Percentiles rank a stretch among this genome's conserved stretches.
Evolutionary conservation across 1,140 invertebrate genomes (phyloP).

Genomic region (Onthophagus taurus): DNA sequence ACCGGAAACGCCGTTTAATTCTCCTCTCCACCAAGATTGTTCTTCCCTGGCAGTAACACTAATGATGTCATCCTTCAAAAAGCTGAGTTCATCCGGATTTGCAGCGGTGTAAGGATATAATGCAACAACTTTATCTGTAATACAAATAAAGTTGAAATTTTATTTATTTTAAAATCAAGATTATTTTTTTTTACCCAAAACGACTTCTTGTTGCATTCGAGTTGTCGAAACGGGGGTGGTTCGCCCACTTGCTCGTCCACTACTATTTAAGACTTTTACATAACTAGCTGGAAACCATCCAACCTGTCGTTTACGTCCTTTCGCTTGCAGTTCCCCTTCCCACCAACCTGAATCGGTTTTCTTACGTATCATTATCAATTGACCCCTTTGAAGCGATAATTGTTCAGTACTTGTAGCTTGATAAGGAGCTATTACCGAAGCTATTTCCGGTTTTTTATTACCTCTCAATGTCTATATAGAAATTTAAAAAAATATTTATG

Average conservation of each 20-base stretch:
- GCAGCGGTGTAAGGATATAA: slow-evolving; percentile 87
- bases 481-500: no score
- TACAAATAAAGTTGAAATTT: slow-evolving; percentile 10
- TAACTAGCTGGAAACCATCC: slow-evolving; percentile 98
- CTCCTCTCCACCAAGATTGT: slow-evolving; percentile 93
- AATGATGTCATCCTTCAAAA: slow-evolving; percentile 90
- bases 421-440: slow-evolving; percentile 80
- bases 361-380: slow-evolving; percentile 90
- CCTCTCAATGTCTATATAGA: slow-evolving; percentile 28
- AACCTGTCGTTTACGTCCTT: slow-evolving; percentile 89
- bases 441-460: slow-evolving; percentile 77
- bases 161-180: background rate
- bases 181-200: slow-evolving; percentile 35
- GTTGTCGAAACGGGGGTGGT: slow-evolving; percentile 58
- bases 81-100: slow-evolving; percentile 89
- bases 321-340: slow-evolving; percentile 97
- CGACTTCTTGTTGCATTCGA: slow-evolving; percentile 49
- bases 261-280: slow-evolving; percentile 71
- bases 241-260: slow-evolving; percentile 56
- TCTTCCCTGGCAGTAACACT: slow-evolving; percentile 85
- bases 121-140: slow-evolving; percentile 81
- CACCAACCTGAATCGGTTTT: slow-evolving; percentile 97
- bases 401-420: slow-evolving; percentile 84
- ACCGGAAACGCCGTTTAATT: slow-evolving; percentile 76
- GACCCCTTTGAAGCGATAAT: slow-evolving; percentile 81